Evolutionary conservation across 2,113 vertebrate species (phyloP).

Genomic region (Mesocricetus auratus): DNA sequence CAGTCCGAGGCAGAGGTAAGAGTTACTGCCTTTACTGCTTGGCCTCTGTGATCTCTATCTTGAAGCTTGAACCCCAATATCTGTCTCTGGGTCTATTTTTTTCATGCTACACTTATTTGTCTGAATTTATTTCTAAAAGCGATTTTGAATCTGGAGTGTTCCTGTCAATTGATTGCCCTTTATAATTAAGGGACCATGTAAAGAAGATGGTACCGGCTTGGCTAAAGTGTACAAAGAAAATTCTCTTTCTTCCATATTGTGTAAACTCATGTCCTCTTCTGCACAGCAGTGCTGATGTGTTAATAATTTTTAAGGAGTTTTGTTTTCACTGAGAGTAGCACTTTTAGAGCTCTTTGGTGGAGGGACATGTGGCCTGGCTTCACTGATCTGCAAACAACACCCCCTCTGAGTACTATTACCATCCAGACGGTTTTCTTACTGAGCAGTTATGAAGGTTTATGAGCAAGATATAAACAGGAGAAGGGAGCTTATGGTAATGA

Average conservation of each 20-base stretch:
- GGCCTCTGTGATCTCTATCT: too few species aligned
- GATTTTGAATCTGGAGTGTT: neutral
- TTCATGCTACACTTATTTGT: neutral
- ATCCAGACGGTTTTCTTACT: conserved; percentile 79
- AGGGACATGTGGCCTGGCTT: conserved; percentile 68
- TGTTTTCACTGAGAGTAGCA: conserved; percentile 72
- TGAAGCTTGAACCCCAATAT: too few species aligned
- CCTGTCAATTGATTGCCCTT: neutral
- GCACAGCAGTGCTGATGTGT: neutral
- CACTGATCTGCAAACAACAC: conserved; percentile 70
- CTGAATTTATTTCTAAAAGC: neutral
- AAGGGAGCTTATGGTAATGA: conserved; percentile 83
- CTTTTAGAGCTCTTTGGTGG: conserved; percentile 79
- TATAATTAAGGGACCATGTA: neutral
- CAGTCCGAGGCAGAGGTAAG: too few species aligned
- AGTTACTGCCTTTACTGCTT: too few species aligned
- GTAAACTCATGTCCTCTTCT: neutral
- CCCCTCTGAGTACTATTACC: conserved; percentile 79
- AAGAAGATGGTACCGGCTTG: neutral
- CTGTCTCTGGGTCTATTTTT: too few species aligned
- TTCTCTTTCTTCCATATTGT: neutral
- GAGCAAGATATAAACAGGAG: conserved; percentile 82
- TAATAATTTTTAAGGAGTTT: conserved; percentile 75
- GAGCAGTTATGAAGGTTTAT: conserved; percentile 83
- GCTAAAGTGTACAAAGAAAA: neutral